Conservation (phyloP, 2,888 invertebrate species). For the Drosophila stalkeri region DNA sequence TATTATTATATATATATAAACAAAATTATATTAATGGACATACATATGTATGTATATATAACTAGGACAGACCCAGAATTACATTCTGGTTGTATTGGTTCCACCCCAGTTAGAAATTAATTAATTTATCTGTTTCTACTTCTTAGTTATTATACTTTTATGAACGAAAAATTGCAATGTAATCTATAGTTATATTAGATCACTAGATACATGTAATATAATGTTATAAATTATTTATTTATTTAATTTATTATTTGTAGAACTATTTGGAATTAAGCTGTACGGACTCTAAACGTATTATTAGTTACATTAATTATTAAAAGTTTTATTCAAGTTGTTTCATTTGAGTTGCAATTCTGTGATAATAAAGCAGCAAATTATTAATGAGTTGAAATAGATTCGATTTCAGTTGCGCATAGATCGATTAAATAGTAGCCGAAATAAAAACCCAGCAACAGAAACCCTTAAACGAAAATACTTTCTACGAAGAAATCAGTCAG, state of each 20-base stretch:
- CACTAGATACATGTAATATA: too few species aligned
- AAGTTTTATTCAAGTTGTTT: neutral
- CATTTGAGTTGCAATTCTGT: neutral
- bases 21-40: too few species aligned
- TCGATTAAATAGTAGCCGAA: constrained; percentile 69
- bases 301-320: neutral
- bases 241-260: too few species aligned
- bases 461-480: constrained; percentile 9
- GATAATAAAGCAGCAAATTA: neutral
- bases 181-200: neutral
- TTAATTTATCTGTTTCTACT: neutral
- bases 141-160: too few species aligned
- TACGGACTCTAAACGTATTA: too few species aligned
- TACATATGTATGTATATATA: too few species aligned
- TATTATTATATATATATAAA: too few species aligned
- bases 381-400: constrained; percentile 31
- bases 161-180: too few species aligned
- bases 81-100: too few species aligned
- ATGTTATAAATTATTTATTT: too few species aligned
- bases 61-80: too few species aligned
- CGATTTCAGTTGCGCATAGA: constrained; percentile 45
- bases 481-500: constrained; percentile 7
- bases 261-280: too few species aligned
- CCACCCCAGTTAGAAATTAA: neutral
- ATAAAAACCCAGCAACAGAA: constrained; percentile 48